phyloP scores from a whole-genome alignment of 2,888 invertebrate species.

The Agonopterix arenella region DNA sequence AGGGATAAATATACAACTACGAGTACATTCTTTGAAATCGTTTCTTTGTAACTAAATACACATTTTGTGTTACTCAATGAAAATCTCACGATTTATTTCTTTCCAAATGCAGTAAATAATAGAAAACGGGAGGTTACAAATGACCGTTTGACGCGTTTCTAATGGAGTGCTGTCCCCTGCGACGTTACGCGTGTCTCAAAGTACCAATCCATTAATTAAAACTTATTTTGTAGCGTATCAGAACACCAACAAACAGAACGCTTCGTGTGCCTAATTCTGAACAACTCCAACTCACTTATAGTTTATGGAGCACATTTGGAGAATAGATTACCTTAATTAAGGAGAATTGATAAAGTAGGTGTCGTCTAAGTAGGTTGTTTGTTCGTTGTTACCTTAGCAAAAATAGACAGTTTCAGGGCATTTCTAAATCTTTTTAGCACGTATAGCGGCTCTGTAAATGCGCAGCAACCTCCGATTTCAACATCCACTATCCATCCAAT shows the following conservation, averaged over 20 bases:
- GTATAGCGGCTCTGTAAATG: conserved; percentile 28
- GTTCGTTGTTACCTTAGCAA: neutral
- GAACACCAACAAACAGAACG: conserved; percentile 44
- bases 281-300: conserved; percentile 40
- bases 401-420: neutral
- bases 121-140: neutral
- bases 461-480: conserved; percentile 44
- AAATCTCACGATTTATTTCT: too few relatives aligned
- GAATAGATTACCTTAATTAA: conserved; percentile 45
- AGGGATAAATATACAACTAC: too few relatives aligned
- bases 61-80: too few relatives aligned
- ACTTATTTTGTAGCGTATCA: conserved; percentile 67
- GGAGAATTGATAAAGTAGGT: conserved; percentile 31
- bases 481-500: conserved; percentile 58
- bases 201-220: conserved; percentile 76
- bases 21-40: too few relatives aligned
- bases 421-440: conserved; percentile 3
- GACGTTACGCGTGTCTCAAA: conserved; percentile 58
- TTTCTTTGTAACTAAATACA: too few relatives aligned
- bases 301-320: conserved; percentile 48
- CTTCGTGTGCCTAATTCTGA: conserved; percentile 43
- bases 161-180: conserved; percentile 47
- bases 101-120: too few relatives aligned
- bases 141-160: conserved; percentile 42
- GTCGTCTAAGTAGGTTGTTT: conserved; percentile 6